Evolutionary conservation across 1,140 invertebrate genomes (phyloP), one percentile per base, ranked within the genome.

Genomic region (Lutraria rhynchaena): DNA sequence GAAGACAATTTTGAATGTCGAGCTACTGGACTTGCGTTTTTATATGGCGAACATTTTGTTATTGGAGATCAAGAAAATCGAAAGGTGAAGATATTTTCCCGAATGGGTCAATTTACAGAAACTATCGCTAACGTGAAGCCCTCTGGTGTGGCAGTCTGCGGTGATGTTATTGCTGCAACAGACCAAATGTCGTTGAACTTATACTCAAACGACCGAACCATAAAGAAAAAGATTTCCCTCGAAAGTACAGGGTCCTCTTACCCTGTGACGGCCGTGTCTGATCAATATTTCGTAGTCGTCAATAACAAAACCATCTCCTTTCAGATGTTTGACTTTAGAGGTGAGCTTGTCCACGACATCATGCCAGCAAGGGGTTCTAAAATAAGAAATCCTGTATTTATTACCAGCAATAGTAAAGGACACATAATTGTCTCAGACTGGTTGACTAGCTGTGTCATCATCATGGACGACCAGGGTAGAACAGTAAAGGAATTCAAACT

Each of bases 11-110:
- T 53, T 63, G 78, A 81, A 37, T 73, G 69, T 33, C 57, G 78
- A 22, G 44, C 69, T 9, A 81, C 78, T 19, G 78, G 78, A 0
- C 69, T 81, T 27, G 67, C 65, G 19, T 81, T 51, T 19, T 31
- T 81, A n/a, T 74, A 49, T 27, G 60, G 57, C 11, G 78, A 81
- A 19, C 70, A 81, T 49, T 65, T 81, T 51, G 78, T 81, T 9
- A 67, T 81, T 17, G 78, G 78, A 33, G 78, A 81, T 55, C 70
- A 81, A 17, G 78, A 81, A 65, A 81, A 81, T 44, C 61, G 78
- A 49, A 81, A 81, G 22, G 46, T 73, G 0, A 81, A 81, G 35
- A 81, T 81, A 46, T 81, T 81, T 67, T 73, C 69, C 35, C 22
- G 41, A 65, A 35, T 73, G 22, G 78, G 78, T 0, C 35, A 73